Evolutionary conservation across 1,140 invertebrate genomes (phyloP), one percentile per base, ranked within the genome.

Genomic region (Tetranychus urticae): DNA sequence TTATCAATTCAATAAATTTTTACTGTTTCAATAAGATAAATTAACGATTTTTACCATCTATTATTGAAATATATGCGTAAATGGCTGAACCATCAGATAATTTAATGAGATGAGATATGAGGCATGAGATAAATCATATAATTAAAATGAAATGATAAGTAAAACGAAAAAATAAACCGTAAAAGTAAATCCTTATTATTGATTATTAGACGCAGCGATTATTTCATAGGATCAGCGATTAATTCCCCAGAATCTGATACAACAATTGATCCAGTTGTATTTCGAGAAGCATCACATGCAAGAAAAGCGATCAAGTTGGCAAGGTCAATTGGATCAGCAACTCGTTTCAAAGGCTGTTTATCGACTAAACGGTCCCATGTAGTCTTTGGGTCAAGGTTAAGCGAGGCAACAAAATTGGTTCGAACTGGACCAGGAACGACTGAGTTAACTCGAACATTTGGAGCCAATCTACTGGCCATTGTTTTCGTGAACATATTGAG

Each of bases 401-500:
- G 23, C 3, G 5, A 13, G 2, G 1, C 10, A n/a, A 48, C 1
- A 23, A 59, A 59, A 14, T 47, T 31, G 31, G 46, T 59, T 36
- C 35, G 1, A 2, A 59, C 58, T 45, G 58, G 58, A 34, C 58
- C 58, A n/a, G 58, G 58, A 31, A 14, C 59, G 55, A 52, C n/a
- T 13, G 50, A 52, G 48, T 93, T 93, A 0, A 90, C 86, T 62
- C 88, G 73, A 0, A 91, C 82, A 12, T 77, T 74, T 63, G 66
- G 61, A 39, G 70, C 71, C 48, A 63, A 48, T 33, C 70, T 67
- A 42, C n/a, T 31, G 45, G 63, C 65, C 2, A 60, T 72, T 68
- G 84, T 88, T 65, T 82, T 78, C 0, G 88, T 92, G 54, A 93
- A 79, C 69, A 92, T 88, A 73, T 93, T 88, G 0, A 93, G 72